Conservation (phyloP, 2,113 vertebrate genomes). For the Sigmodon hispidus region DNA sequence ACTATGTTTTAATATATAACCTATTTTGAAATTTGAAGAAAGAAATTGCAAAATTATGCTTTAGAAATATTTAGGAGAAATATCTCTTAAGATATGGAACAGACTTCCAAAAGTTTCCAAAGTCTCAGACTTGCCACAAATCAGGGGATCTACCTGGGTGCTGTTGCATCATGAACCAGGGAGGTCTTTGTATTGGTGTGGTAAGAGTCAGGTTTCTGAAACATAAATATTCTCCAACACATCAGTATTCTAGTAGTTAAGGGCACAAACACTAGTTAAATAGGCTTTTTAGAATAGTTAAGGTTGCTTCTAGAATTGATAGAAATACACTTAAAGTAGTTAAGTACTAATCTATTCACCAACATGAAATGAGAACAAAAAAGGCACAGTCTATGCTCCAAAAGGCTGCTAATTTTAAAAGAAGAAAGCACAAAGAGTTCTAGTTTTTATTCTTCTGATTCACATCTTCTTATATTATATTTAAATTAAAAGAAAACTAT, state of each 20-base stretch:
- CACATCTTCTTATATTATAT: background rate
- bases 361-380: conserved; percentile 18
- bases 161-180: background rate
- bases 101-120: background rate
- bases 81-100: conserved; percentile 35
- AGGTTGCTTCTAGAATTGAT: conserved; percentile 3
- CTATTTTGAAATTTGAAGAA: background rate
- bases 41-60: background rate
- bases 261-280: background rate
- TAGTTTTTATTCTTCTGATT: conserved; percentile 9
- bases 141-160: background rate
- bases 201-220: conserved; percentile 43
- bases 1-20: background rate
- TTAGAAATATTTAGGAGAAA: conserved; percentile 36
- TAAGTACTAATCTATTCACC: background rate
- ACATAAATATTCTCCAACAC: conserved; percentile 55
- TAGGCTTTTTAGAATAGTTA: conserved; percentile 16
- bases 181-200: conserved; percentile 36
- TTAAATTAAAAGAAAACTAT: background rate
- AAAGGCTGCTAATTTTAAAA: background rate
- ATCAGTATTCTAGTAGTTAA: conserved; percentile 61
- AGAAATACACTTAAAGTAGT: background rate
- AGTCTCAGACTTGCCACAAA: conserved; percentile 52
- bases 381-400: background rate
- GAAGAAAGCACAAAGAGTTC: background rate